These are phyloP conservation scores for Eristalinus aeneus DNA, from an alignment of 2,888 invertebrate genomes.

Conservation along the genomic window DNA sequence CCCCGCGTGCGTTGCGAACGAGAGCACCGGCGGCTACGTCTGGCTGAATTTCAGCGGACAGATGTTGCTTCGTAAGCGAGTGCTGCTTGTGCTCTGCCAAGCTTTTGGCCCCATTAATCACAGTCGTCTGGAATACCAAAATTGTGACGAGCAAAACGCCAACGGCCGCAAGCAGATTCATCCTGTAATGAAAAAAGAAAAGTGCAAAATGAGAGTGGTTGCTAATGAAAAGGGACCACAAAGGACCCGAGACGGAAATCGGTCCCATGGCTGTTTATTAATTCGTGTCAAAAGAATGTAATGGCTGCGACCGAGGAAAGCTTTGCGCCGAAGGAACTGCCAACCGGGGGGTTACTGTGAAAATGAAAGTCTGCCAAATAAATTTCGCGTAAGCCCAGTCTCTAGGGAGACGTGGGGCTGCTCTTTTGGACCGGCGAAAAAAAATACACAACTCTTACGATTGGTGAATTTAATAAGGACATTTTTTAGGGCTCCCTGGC, in stretches of 20 bases:
- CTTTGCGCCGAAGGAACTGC: conserved; percentile 16
- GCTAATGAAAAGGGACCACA: conserved; percentile 35
- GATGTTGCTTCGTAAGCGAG: conserved; percentile 60
- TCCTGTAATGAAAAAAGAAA: conserved; percentile 46
- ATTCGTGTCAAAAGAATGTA: conserved; percentile 18
- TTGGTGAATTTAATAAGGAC: conserved; percentile 52
- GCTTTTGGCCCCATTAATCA: conserved; percentile 75
- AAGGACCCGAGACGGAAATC: conserved; percentile 21
- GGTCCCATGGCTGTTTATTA: conserved; percentile 19
- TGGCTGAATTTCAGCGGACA: conserved; percentile 71
- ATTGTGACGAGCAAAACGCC: conserved; percentile 74
- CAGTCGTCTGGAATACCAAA: conserved; percentile 75
- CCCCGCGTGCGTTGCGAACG: conserved; percentile 76
- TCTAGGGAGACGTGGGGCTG: background rate
- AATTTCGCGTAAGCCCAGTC: background rate
- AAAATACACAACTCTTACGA: conserved; percentile 32
- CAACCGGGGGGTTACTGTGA: background rate
- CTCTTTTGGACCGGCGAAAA: background rate
- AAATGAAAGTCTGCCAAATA: background rate
- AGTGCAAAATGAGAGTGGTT: conserved; percentile 17
- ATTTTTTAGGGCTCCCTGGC: background rate
- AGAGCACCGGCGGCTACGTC: conserved; percentile 71
- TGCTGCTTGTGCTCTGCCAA: conserved; percentile 67
- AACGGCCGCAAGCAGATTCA: conserved; percentile 74
- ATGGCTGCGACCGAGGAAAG: background rate